Base-by-base conservation (phyloP, 2,888 invertebrate species). In the Phymatocera aterrima region DNA sequence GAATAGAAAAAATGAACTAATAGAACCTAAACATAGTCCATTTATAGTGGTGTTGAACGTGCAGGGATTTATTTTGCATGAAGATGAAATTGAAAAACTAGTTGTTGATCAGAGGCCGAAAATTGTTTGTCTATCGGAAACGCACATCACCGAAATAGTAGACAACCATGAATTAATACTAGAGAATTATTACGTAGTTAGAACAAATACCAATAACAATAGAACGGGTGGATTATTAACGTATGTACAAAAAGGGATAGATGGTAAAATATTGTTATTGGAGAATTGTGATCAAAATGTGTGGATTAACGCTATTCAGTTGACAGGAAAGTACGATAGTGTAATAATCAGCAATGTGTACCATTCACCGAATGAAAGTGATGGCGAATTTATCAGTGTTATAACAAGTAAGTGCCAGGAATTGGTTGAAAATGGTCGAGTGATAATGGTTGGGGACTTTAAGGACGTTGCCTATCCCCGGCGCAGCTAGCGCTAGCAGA, bases 21-120 rank as follows among this genome's bases (percentile, higher is more conserved):
- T n/a, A n/a, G n/a, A n/a, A n/a, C n/a, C n/a, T n/a, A 3, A 40
- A 24, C 28, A 60, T 21, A 70, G 12, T 31, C 21, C 6, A n/a
- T n/a, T n/a, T 46, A 6, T 75, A 43, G 77, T 57, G 4, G 1
- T 64, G 18, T 64, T 80, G 48, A 82, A 80, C 72, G 70, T 65
- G 1, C 79, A 78, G 40, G 70, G 80, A 10, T 77, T 81, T 21
- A 1, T 81, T 1, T 60, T 10, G n/a, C 70, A 82, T 46, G 81
- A 80, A 5, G 79, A 82, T 1, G 64, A 80, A 72, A 70, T 81
- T 10, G 40, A 74, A 40, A 75, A 5, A 10, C 15, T 75, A 40
- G 15, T 70, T 8, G 77, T 48, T 5, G 10, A 51, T 18, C 2
- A 1, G 6, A 78, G 60, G 60, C 79, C 79, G 18, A 31, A 78